phyloP scores from a whole-genome alignment of 1,140 invertebrate species.

The Heliothis subflexa region DNA sequence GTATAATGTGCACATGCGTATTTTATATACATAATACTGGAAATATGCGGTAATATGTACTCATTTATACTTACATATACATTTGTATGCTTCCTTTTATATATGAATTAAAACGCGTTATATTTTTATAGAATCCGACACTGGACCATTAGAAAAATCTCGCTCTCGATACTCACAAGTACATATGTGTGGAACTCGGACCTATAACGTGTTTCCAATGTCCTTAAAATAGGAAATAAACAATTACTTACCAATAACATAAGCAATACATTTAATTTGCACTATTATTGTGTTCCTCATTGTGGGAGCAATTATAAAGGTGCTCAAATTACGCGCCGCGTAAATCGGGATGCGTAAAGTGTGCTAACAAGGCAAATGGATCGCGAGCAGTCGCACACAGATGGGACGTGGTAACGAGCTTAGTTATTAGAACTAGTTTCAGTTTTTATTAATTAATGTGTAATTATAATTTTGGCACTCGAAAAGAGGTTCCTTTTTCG shows the following conservation, averaged over 20 bases:
- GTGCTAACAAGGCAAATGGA: slow-evolving; percentile 43
- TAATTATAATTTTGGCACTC: not conserved
- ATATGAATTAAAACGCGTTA: not conserved
- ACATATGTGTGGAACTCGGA: not conserved
- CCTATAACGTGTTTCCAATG: not conserved
- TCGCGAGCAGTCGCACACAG: slow-evolving; percentile 34
- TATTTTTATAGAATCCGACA: not conserved
- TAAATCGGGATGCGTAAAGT: slow-evolving; percentile 34
- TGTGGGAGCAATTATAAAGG: not conserved
- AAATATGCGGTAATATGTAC: too few species aligned
- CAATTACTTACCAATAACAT: not conserved
- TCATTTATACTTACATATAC: too few species aligned
- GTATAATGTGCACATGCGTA: too few species aligned
- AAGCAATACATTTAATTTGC: not conserved
- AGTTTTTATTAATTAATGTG: slow-evolving; percentile 20
- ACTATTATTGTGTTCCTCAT: slow-evolving; percentile 3
- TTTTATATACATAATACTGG: too few species aligned
- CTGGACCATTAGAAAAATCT: too few species aligned
- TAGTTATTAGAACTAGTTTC: slow-evolving; percentile 34
- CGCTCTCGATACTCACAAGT: not conserved
- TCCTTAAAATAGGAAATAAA: not conserved
- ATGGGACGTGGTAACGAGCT: slow-evolving; percentile 40
- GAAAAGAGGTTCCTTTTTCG: too few species aligned
- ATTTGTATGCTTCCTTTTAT: too few species aligned
- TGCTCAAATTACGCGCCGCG: not conserved